Percentiles rank a stretch among this genome's conserved stretches.
Conservation (phyloP, 2,113 vertebrate genomes). For the Ovis aries region ARS-UI_Ramb_v3.0 NC_056072.1:8054501-8055000, state of each 20-base stretch:
- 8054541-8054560: background rate
- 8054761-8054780: background rate
- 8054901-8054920: background rate
- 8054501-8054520: background rate
- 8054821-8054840: background rate
- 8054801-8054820: background rate
- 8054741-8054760: background rate
- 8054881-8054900: background rate
- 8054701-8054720: background rate
- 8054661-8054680: background rate
- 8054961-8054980: background rate
- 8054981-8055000: background rate
- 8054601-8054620: background rate
- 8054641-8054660: background rate
- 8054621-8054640: background rate
- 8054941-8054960: background rate
- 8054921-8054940: background rate
- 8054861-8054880: background rate
- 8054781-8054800: background rate
- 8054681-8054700: background rate
- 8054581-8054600: background rate
- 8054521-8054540: background rate
- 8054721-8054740: background rate
- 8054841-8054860: background rate
- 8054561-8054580: background rate